These are phyloP conservation scores for Paradoxurus hermaphroditus DNA, from an alignment of 2,113 vertebrate genomes.

Conservation along the genomic window DNA sequence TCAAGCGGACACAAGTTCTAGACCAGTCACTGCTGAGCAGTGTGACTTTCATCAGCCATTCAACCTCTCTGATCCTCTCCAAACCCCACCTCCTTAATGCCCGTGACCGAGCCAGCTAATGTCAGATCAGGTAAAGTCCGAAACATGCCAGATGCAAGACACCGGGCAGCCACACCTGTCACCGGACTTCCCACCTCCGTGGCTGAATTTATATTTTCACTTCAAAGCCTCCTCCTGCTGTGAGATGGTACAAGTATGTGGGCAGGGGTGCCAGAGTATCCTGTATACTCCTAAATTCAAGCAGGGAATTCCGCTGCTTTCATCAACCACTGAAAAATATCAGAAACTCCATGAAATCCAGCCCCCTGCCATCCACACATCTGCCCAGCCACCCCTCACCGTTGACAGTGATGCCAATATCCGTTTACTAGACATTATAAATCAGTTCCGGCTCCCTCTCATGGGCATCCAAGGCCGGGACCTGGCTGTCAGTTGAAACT, in stretches of 20 bases:
- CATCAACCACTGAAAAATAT: not conserved
- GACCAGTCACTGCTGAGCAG: not conserved
- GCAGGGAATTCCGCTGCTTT: not conserved
- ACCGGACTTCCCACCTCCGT: not conserved
- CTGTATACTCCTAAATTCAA: not conserved
- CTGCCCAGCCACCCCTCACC: not conserved
- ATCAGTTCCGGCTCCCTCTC: not conserved
- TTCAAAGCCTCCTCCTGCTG: not conserved
- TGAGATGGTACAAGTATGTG: not conserved
- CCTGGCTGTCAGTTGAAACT: not conserved
- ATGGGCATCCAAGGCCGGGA: not conserved
- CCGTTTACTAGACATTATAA: not conserved
- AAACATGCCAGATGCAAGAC: not conserved
- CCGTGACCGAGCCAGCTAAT: not conserved
- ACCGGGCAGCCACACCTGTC: not conserved
- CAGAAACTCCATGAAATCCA: not conserved
- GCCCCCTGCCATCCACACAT: not conserved
- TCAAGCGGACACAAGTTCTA: not conserved
- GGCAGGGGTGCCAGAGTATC: not conserved
- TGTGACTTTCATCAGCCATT: not conserved
- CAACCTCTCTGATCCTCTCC: not conserved
- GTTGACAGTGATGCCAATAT: not conserved
- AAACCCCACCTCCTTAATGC: not conserved
- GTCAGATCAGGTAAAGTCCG: not conserved
- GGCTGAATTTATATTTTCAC: not conserved